phyloP scores from a whole-genome alignment of 1,140 invertebrate genomes.

The Schlechtendalia chinensis region DNA sequence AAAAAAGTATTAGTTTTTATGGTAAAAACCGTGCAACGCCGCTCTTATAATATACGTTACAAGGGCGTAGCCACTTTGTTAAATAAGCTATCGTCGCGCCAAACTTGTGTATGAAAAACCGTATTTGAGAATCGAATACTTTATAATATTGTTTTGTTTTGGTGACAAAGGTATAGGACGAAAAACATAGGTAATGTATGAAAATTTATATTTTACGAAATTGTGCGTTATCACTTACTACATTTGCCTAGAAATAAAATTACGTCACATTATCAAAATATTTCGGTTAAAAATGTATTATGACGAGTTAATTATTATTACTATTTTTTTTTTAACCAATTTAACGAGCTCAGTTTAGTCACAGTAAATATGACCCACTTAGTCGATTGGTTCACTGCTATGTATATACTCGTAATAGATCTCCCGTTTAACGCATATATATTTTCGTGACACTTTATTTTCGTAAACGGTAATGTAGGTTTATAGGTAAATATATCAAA shows the following conservation, averaged over 20 bases:
- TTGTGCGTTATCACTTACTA: too few relatives aligned
- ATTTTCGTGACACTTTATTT: not conserved
- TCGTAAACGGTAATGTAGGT: too few relatives aligned
- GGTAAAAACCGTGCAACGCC: constrained; percentile 5
- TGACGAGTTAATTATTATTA: not conserved
- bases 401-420: not conserved
- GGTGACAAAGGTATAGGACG: not conserved
- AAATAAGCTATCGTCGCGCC: not conserved
- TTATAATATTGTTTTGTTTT: not conserved
- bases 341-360: not conserved
- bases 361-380: constrained; percentile 27
- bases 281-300: not conserved
- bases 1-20: not conserved
- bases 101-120: constrained; percentile 1
- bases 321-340: constrained; percentile 12
- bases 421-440: not conserved
- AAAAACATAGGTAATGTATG: too few relatives aligned
- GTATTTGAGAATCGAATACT: not conserved
- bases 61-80: not conserved
- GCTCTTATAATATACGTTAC: not conserved
- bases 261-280: not conserved
- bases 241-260: not conserved
- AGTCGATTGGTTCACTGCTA: not conserved
- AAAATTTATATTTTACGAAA: too few relatives aligned
- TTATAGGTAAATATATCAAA: too few relatives aligned